These are phyloP conservation scores for Lordiphosa collinella DNA, from an alignment of 1,140 invertebrate species.

Conservation along the genomic window DNA sequence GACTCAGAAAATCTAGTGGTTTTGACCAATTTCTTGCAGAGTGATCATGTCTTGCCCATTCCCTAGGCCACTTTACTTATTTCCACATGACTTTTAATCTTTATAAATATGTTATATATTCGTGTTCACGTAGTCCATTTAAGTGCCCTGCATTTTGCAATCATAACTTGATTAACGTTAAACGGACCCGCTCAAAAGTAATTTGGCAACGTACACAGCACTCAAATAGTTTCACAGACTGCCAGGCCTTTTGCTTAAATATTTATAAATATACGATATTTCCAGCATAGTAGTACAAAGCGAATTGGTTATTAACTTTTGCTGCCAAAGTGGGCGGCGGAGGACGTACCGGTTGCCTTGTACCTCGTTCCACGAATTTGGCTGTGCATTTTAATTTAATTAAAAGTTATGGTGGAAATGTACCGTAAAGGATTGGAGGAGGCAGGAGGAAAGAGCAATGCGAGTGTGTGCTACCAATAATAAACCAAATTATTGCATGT, in stretches of 20 bases:
- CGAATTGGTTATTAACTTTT: constrained; percentile 74
- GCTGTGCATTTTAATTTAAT: constrained; percentile 76
- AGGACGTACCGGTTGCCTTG: neutral
- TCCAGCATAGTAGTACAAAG: constrained; percentile 50
- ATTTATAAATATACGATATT: constrained; percentile 63
- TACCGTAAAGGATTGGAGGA: constrained; percentile 31
- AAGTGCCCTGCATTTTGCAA: constrained; percentile 4
- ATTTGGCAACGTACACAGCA: constrained; percentile 9
- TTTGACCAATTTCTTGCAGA: neutral
- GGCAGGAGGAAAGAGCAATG: constrained; percentile 1
- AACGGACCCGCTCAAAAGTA: constrained; percentile 17
- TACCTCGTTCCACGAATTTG: constrained; percentile 37
- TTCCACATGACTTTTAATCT: neutral
- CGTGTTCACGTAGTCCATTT: constrained; percentile 29
- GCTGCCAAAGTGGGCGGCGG: constrained; percentile 1
- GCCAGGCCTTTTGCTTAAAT: constrained; percentile 54
- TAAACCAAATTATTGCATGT: constrained; percentile 77
- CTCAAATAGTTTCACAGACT: constrained; percentile 11
- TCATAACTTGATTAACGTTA: constrained; percentile 52
- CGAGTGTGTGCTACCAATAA: constrained; percentile 52
- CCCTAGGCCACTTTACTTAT: neutral
- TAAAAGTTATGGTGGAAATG: constrained; percentile 74
- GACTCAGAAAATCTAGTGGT: too few relatives aligned
- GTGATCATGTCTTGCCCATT: neutral
- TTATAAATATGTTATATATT: constrained; percentile 18